A percentile compares a stretch with the other conserved stretches of the same genome.
Evolutionary conservation across 2,113 vertebrate species (phyloP).

Genomic region (Mola mola): DNA sequence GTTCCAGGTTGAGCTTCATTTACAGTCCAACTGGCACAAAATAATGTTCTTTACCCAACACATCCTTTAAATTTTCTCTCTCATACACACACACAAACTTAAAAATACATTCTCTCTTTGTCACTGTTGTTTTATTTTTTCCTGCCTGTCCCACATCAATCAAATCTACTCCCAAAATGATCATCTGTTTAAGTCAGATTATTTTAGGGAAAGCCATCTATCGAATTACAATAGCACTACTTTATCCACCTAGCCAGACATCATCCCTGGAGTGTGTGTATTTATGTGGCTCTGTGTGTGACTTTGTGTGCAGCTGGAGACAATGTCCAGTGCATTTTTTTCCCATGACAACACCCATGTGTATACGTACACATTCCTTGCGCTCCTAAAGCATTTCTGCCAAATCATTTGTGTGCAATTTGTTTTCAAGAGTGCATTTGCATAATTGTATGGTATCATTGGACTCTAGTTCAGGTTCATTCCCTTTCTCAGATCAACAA

Average conservation of each 20-base stretch:
- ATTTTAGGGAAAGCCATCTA: slow-evolving; percentile 83
- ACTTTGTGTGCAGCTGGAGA: slow-evolving; percentile 29
- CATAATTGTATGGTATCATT: slow-evolving; percentile 80
- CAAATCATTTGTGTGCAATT: slow-evolving; percentile 56
- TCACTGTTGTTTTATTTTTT: slow-evolving; percentile 46
- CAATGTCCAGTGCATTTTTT: slow-evolving; percentile 63
- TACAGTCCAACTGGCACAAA: slow-evolving; percentile 57
- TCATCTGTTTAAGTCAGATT: slow-evolving; percentile 85
- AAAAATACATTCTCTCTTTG: slow-evolving; percentile 41
- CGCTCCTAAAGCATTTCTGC: slow-evolving; percentile 37
- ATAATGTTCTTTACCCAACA: slow-evolving; percentile 37
- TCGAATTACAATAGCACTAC: slow-evolving; percentile 84
- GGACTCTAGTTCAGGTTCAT: slow-evolving; percentile 66
- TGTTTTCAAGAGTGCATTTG: slow-evolving; percentile 70
- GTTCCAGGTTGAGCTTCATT: slow-evolving; percentile 42
- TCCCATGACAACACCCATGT: slow-evolving; percentile 54
- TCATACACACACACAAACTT: slow-evolving; percentile 12
- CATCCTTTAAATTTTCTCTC: slow-evolving; percentile 44
- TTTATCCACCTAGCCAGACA: slow-evolving; percentile 81
- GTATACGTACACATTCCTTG: slow-evolving; percentile 43
- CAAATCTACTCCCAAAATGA: slow-evolving; percentile 82
- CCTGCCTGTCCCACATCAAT: slow-evolving; percentile 75
- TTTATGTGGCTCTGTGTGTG: slow-evolving; percentile 23
- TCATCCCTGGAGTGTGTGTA: slow-evolving; percentile 75
- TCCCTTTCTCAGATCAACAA: slow-evolving; percentile 70